Evolutionary conservation across 2,797 vertebrate genomes (phyloP).

Genomic region (Sebastes iracundus): DNA sequence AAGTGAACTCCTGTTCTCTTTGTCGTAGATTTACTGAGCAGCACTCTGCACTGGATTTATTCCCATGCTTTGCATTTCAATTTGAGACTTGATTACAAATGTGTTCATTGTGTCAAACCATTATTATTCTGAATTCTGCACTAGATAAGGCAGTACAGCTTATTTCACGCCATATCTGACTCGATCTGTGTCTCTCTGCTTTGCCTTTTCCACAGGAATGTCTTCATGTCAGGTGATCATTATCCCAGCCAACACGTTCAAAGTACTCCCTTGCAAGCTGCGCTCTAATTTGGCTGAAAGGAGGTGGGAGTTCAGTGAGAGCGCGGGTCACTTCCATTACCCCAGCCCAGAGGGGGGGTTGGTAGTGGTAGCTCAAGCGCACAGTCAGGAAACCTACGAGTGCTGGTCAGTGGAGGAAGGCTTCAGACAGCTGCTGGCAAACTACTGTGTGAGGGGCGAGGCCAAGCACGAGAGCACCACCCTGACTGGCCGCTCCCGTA

Average conservation of each 20-base stretch:
- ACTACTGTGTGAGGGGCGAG: conserved; percentile 88
- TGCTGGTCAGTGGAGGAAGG: conserved; percentile 94
- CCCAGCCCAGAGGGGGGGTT: conserved; percentile 89
- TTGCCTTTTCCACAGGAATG: conserved; percentile 49
- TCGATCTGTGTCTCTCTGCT: background rate
- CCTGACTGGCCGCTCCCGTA: conserved; percentile 64
- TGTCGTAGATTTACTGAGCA: conserved; percentile 21
- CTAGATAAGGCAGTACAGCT: background rate
- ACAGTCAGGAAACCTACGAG: conserved; percentile 87
- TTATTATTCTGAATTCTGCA: conserved; percentile 15
- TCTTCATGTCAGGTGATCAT: conserved; percentile 82
- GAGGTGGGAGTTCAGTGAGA: conserved; percentile 86
- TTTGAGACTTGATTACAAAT: conserved; percentile 11
- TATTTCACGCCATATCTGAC: conserved; percentile 21
- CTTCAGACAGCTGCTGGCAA: conserved; percentile 90
- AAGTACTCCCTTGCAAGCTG: conserved; percentile 87
- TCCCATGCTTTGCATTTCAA: background rate
- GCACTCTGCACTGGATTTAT: background rate
- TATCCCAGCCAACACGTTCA: conserved; percentile 88
- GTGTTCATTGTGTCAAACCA: background rate
- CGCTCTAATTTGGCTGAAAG: conserved; percentile 92
- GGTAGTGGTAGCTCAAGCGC: conserved; percentile 89
- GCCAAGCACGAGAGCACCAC: conserved; percentile 63
- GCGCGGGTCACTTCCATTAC: conserved; percentile 83
- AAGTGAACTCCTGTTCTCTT: conserved; percentile 50